phyloP scores from a whole-genome alignment of 2,797 vertebrate species.

The Platyrinchus mystaceus region DNA sequence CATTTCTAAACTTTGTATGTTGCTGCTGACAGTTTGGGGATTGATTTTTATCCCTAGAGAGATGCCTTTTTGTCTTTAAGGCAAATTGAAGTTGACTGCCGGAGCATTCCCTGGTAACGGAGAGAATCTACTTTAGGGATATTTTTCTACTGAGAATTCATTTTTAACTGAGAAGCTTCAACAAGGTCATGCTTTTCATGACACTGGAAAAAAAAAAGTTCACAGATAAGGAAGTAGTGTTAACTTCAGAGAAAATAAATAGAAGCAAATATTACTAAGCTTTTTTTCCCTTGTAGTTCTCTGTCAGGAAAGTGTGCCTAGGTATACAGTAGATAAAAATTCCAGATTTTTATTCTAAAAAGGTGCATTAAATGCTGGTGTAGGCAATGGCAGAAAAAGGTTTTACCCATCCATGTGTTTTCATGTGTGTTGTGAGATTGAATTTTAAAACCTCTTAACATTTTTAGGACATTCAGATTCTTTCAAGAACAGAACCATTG shows the following conservation, averaged over 20 bases:
- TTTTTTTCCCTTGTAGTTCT: not conserved
- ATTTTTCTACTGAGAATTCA: constrained; percentile 54
- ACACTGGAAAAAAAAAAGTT: not conserved
- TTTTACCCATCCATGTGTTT: not conserved
- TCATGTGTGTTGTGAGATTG: not conserved
- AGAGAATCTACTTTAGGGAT: constrained; percentile 31
- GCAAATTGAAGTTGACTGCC: constrained; percentile 62
- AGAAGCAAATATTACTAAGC: not conserved
- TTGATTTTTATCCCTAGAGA: constrained; percentile 63
- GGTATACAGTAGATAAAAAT: not conserved
- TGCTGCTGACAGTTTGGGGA: constrained; percentile 57
- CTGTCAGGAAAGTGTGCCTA: not conserved
- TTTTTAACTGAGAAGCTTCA: constrained; percentile 35
- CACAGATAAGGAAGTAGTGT: not conserved
- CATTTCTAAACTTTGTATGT: constrained; percentile 64
- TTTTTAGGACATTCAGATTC: not conserved
- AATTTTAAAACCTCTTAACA: not conserved
- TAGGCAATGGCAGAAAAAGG: not conserved
- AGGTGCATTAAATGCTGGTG: fast-evolving
- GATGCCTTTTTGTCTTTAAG: constrained; percentile 60
- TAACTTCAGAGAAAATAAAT: not conserved
- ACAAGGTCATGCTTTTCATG: constrained; percentile 34
- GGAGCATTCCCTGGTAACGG: constrained; percentile 24
- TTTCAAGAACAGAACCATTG: not conserved
- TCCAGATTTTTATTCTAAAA: not conserved